Percentiles rank a stretch among this genome's conserved stretches.
These are phyloP conservation scores for Hemibagrus guttatus DNA, from an alignment of 2,797 vertebrate species.

Conservation along the genomic window DNA sequence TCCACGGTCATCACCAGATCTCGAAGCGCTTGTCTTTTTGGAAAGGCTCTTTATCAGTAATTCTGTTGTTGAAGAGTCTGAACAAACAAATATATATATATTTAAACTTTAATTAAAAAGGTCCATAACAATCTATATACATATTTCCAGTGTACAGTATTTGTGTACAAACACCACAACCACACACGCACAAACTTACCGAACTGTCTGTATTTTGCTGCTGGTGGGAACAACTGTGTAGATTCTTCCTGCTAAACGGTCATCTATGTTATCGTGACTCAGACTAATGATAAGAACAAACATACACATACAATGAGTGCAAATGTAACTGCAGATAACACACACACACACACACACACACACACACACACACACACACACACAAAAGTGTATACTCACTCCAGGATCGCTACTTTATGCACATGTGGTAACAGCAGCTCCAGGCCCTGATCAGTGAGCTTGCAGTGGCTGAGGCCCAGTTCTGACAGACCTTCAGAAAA, in stretches of 20 bases:
- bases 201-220: constrained; percentile 49
- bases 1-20: constrained; percentile 54
- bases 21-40: constrained; percentile 51
- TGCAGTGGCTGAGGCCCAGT: constrained; percentile 69
- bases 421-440: constrained; percentile 56
- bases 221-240: constrained; percentile 50
- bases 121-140: neutral
- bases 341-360: neutral
- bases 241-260: constrained; percentile 46
- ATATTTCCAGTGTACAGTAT: neutral
- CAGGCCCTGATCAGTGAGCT: constrained; percentile 61
- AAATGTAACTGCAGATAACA: neutral
- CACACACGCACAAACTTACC: constrained; percentile 45
- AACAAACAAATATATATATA: constrained; percentile 12
- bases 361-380: neutral
- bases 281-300: constrained; percentile 49
- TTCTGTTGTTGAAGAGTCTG: constrained; percentile 62
- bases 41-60: constrained; percentile 38
- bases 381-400: constrained; percentile 57
- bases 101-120: neutral
- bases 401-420: constrained; percentile 64
- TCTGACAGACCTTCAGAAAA: constrained; percentile 60
- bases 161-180: neutral
- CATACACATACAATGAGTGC: neutral
- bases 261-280: constrained; percentile 62